These are phyloP conservation scores for Bergia puertoricense DNA, from an alignment of 92 coral and sea anemone genomes.

Conservation along the genomic window DNA sequence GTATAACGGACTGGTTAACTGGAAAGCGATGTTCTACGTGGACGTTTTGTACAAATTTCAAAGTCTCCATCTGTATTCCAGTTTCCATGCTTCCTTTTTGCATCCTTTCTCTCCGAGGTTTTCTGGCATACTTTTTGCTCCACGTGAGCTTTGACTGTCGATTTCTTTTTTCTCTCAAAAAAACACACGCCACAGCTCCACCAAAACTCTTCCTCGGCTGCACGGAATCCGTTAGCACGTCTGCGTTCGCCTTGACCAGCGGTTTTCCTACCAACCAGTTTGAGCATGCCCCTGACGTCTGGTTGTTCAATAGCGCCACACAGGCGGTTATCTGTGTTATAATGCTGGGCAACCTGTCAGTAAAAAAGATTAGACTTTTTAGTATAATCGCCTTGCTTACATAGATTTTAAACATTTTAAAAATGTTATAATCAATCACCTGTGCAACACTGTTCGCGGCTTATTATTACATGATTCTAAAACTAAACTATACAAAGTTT, in stretches of 20 bases:
- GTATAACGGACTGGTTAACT: not conserved
- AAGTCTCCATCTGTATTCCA: not conserved
- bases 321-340: slow-evolving; percentile 60
- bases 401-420: not conserved
- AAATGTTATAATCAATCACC: not conserved
- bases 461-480: too few relatives aligned
- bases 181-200: slow-evolving; percentile 66
- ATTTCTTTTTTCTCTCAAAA: slow-evolving; percentile 62
- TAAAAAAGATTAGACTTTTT: not conserved
- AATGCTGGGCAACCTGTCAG: slow-evolving; percentile 62
- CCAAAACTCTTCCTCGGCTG: slow-evolving; percentile 48
- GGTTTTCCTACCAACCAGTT: slow-evolving; percentile 61
- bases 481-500: too few relatives aligned
- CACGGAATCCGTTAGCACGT: slow-evolving; percentile 41
- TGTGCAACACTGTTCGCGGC: not conserved
- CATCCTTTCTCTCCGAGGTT: slow-evolving; percentile 33
- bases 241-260: slow-evolving; percentile 44
- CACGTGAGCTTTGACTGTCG: slow-evolving; percentile 59
- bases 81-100: slow-evolving; percentile 17
- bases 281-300: slow-evolving; percentile 70
- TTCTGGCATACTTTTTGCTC: slow-evolving; percentile 56
- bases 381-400: not conserved
- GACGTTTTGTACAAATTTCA: not conserved
- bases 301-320: slow-evolving; percentile 77
- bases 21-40: not conserved